Base-by-base conservation (phyloP, 2,797 vertebrate genomes). In the Phataginus tricuspis region DNA sequence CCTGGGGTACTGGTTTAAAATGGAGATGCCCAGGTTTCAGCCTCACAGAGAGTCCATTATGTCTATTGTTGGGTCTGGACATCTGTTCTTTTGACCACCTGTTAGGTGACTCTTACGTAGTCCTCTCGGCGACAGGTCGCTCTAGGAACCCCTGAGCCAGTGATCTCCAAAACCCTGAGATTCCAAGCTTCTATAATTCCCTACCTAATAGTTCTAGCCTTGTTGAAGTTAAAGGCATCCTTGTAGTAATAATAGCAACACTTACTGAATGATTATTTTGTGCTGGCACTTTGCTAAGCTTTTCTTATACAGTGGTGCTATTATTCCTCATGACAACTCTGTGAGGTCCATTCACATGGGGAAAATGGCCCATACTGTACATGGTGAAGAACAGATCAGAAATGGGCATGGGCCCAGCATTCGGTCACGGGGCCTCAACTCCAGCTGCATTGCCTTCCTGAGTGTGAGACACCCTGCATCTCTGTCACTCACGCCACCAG, bases 391-490 rank as follows among this genome's bases (percentile, higher is more conserved):
- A 14, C 61, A 57, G 79, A 75, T 21, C 72, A 19, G 71, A 34
- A 7, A 0, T 14, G 83, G 59, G 5, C 14, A 29, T 72, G n/a
- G 29, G 51, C 23, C 18, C 2, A 11, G 68, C n/a, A 0, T 16
- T 4, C 10, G 25, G 1, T 13, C 10, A 0, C 63, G 2, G 25
- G 25, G 12, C 42, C 63, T 49, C 21, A n/a, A 2, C 16, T 21
- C 37, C 1, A 1, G 37, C 49, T 2, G 16, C 1, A 1, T 18
- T 5, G 1, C 13, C 53, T n/a, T 27, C 53, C 61, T 5, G 4
- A 34, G 7, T 4, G 0, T 0, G 0, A 29, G 42, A 25, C n/a
- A 37, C 13, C 1, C 72, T 4, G 14, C 0, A 0, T 23, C 77
- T 37, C 31, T 51, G 39, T 5, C 55, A 57, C 55, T 21, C 55